Conservation (phyloP, 2,113 vertebrate genomes). For the Esox niger region DNA sequence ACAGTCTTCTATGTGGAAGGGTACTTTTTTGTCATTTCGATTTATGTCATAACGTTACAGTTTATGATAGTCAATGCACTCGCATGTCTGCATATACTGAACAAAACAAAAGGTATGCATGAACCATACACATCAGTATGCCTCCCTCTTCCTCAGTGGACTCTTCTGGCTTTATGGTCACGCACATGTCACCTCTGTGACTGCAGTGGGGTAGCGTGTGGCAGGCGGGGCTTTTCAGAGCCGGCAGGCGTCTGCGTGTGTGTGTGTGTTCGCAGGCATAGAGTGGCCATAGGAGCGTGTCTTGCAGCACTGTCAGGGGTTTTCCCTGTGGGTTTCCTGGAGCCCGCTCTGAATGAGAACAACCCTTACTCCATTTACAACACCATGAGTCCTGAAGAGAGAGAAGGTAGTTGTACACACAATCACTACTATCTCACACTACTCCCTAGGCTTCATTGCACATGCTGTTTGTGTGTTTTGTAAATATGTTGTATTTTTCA, state of each 20-base stretch:
- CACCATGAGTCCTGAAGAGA: slow-evolving; percentile 72
- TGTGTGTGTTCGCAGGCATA: slow-evolving; percentile 68
- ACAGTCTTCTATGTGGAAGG: slow-evolving; percentile 87
- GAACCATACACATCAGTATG: no score
- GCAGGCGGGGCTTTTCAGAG: no score
- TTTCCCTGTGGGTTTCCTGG: slow-evolving; percentile 91
- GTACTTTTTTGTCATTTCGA: slow-evolving; percentile 64
- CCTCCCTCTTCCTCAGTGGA: no score
- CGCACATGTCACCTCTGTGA: no score
- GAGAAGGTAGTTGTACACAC: slow-evolving; percentile 73
- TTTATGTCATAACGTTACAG: no score
- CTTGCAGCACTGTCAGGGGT: slow-evolving; percentile 85
- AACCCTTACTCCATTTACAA: slow-evolving; percentile 85
- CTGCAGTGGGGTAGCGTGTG: not conserved
- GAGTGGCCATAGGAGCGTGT: slow-evolving; percentile 84
- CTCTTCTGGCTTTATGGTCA: not conserved
- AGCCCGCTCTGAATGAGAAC: slow-evolving; percentile 81
- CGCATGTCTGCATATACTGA: no score
- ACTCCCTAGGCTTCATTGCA: no score
- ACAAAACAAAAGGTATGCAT: no score
- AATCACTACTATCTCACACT: no score
- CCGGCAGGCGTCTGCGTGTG: not conserved
- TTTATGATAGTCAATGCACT: no score
- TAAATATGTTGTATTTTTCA: no score
- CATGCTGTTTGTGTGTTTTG: no score